Conservation (phyloP, 1,140 invertebrate species). For the Papilio polytes region DNA sequence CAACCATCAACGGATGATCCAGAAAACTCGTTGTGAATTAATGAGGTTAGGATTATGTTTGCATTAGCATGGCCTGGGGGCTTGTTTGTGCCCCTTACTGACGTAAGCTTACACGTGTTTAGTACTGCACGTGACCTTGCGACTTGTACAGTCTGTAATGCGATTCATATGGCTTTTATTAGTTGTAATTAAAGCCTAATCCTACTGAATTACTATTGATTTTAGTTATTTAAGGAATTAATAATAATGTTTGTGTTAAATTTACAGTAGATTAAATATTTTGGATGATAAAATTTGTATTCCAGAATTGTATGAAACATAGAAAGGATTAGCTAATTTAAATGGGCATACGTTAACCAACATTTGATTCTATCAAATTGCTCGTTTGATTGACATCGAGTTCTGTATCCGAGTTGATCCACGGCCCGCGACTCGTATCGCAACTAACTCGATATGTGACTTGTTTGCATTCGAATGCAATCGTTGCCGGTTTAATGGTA, state of each 20-base stretch:
- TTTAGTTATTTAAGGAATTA: no score
- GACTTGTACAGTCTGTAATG: neutral
- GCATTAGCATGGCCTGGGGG: conserved; percentile 30
- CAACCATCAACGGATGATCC: conserved; percentile 39
- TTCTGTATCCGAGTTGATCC: conserved; percentile 50
- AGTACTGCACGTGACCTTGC: conserved; percentile 2
- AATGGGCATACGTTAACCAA: conserved; percentile 46
- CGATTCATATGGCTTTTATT: neutral
- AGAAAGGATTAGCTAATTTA: neutral
- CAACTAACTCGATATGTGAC: conserved; percentile 60
- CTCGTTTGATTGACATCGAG: conserved; percentile 60
- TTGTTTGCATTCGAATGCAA: conserved; percentile 66
- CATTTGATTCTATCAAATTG: conserved; percentile 54
- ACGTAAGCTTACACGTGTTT: neutral
- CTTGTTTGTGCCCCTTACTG: neutral
- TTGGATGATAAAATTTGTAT: no score
- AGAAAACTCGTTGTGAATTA: conserved; percentile 40
- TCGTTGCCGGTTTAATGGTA: conserved; percentile 57
- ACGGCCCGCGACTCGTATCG: conserved; percentile 49
- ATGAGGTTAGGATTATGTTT: conserved; percentile 40
- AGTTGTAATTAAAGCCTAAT: neutral
- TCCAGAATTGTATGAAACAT: neutral
- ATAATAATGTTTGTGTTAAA: no score
- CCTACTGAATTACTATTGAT: no score
- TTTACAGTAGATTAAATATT: no score